Base-by-base conservation (phyloP, 2,888 invertebrate species). In the Aradus depressus region DNA sequence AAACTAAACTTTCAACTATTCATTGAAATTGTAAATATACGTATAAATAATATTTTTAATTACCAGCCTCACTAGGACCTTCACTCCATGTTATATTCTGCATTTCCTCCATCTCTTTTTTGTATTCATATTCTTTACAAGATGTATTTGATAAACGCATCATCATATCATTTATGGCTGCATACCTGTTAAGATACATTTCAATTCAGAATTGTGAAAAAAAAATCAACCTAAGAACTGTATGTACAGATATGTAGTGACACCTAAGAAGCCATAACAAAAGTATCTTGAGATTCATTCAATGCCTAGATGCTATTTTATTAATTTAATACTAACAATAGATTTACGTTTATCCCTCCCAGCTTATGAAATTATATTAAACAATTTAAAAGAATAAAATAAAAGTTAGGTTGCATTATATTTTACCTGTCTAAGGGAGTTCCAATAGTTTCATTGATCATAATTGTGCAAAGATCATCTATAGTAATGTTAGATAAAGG, bases 51-150 rank as follows among this genome's bases (percentile, higher is more conserved):
- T n/a, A n/a, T 8, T 28, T 28, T 28, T 62, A 28, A 12, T 63
- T 67, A 75, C 81, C 73, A 71, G 82, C 83, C 66, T 79, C 79
- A 12, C 80, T 75, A 41, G 69, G 68, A 57, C 70, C 68, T 6
- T 74, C 72, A 10, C 74, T 69, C 85, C 85, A 90, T 3, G 76
- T 73, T 2, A 70, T 67, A 54, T 84, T 77, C 58, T 75, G 75
- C 65, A 88, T 67, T 37, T 79, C 75, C 1, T 74, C 66, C 28
- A 90, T 75, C 79, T 84, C 81, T 56, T 80, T 81, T 10, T 75
- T 70, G 62, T 93, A 95, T 59, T 77, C 82, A 64, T 83, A 88
- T 66, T 93, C 89, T 50, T 90, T 67, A 65, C 95, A 95, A 19
- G 76, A 77, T 63, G 85, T 73, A 16, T 79, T 75, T 12, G 75